Base-by-base conservation (phyloP, 2,888 invertebrate genomes). In the Hirtodrosophila histrioides region DNA sequence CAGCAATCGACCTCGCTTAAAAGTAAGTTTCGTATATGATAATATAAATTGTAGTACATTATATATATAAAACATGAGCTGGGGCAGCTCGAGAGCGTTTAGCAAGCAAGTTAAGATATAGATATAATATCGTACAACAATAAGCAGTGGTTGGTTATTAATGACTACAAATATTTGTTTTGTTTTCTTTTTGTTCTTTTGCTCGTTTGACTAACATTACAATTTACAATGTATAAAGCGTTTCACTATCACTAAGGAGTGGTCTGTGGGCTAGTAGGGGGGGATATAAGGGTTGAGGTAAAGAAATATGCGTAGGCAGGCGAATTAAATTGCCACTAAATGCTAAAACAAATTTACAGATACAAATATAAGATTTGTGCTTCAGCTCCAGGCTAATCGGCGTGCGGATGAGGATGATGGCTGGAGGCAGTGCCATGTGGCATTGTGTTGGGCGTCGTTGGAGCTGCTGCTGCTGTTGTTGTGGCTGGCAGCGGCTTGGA, bases 211-310 rank as follows among this genome's bases (percentile, higher is more conserved):
- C 88, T 82, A 82, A 88, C 17, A 75, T 35, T 82, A 78, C 45
- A 75, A 86, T 85, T 87, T 82, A 88, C 75, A 88, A 88, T 70
- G 51, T 82, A 82, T 82, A 82, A 82, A 82, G 82, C 82, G 88
- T 82, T 82, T 75, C 55, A 78, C 83, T 82, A 82, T n/a, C 50
- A 68, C 86, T 86, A 80, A 51, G 39, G 37, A 31, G 31, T 27
- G 37, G 58, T 41, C 12, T 39, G 46, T 17, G 31, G 31, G 35
- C 29, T 11, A 57, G 50, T 39, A 31, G 44, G 40, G 31, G 29
- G n/a, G 39, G 4, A 8, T 24, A 31, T 31, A 31, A 8, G 48
- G 39, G 17, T n/a, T 31, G 50, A 29, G 11, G 57, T 43, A 41
- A 33, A 6, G 27, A 41, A 54, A 35, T 35, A 31, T 40, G 50